Evolutionary conservation across 1,140 invertebrate species (phyloP).

Genomic region (Lepeophtheirus salmonis): DNA sequence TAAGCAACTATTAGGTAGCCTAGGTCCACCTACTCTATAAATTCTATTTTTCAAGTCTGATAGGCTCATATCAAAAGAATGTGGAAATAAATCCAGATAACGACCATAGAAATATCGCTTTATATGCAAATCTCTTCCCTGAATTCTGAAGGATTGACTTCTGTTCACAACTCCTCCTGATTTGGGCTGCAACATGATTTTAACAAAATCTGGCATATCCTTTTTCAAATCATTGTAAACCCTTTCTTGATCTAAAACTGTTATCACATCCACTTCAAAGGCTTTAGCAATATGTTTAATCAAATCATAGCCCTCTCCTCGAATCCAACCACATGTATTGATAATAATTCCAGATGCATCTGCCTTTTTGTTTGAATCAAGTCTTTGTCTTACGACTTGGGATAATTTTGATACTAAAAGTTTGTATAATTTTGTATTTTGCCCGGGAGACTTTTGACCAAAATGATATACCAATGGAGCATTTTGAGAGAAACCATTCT

Average conservation of each 20-base stretch:
- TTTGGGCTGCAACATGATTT: conserved; percentile 81
- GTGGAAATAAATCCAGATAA: conserved; percentile 63
- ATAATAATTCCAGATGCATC: conserved; percentile 79
- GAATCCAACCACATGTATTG: conserved; percentile 95
- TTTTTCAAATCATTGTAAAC: conserved; percentile 79
- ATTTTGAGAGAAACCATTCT: conserved; percentile 77
- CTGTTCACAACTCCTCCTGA: conserved; percentile 64
- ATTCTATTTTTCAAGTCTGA: conserved; percentile 35
- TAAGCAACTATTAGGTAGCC: conserved; percentile 78
- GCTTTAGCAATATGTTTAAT: conserved; percentile 66
- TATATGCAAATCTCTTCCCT: conserved; percentile 5
- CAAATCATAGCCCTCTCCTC: conserved; percentile 63
- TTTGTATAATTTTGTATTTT: conserved; percentile 69
- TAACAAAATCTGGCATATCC: conserved; percentile 80
- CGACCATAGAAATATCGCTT: conserved; percentile 75
- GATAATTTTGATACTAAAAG: conserved; percentile 63
- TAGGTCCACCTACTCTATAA: conserved; percentile 83
- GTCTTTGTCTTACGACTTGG: conserved; percentile 58
- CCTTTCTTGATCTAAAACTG: conserved; percentile 90
- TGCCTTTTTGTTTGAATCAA: conserved; percentile 65
- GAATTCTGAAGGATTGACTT: background rate
- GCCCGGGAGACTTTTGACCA: conserved; percentile 59
- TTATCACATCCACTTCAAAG: conserved; percentile 85
- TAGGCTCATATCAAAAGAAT: conserved; percentile 52
- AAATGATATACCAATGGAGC: conserved; percentile 84